Percentiles rank a stretch among this genome's conserved stretches.
These are phyloP conservation scores for Callochromis pleurospilus DNA, from an alignment of 2,113 vertebrate genomes.

Conservation along the genomic window DNA sequence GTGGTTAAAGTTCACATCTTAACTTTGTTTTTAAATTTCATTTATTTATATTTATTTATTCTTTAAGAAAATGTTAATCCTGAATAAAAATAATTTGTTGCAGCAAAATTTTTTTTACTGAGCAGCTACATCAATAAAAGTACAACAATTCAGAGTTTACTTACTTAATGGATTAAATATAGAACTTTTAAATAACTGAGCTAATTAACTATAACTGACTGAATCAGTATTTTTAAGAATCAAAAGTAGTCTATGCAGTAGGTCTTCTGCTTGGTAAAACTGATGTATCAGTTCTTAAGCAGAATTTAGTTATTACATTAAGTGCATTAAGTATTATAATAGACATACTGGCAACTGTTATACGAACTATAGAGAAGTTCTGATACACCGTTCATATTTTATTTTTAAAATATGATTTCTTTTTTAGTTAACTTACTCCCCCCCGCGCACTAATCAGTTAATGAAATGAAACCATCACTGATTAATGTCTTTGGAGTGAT, in stretches of 20 bases:
- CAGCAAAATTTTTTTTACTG: neutral
- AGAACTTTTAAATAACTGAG: neutral
- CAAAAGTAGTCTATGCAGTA: neutral
- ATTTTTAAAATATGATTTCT: neutral
- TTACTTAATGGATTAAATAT: neutral
- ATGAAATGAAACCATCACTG: neutral
- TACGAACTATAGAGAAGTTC: neutral
- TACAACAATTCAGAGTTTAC: neutral
- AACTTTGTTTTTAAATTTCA: neutral
- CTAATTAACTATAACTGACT: neutral
- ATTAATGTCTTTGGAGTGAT: neutral
- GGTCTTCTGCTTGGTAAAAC: neutral
- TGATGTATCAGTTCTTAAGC: neutral
- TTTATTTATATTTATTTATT: neutral
- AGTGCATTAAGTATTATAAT: neutral
- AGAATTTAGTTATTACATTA: neutral
- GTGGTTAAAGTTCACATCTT: neutral
- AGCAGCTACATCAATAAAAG: neutral
- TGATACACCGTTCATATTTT: neutral
- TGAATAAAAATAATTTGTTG: neutral
- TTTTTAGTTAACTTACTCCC: neutral
- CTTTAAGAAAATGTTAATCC: neutral
- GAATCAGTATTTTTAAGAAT: neutral
- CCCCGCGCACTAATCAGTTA: fast-evolving
- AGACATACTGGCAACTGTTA: neutral